Conservation (phyloP, 2,113 vertebrate species). For the Pygoscelis antarcticus region DNA sequence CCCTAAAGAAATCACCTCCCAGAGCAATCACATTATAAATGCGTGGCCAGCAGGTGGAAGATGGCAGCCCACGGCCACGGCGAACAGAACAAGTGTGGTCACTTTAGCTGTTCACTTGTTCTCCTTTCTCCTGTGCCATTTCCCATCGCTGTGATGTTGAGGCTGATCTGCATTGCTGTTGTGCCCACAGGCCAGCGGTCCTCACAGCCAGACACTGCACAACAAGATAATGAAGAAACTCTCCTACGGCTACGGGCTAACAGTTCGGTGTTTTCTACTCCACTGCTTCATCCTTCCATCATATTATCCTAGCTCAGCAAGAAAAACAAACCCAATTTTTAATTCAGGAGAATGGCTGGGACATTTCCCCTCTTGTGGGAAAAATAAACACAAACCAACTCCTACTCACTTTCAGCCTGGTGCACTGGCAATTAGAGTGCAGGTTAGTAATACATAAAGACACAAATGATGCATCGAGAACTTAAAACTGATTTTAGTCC, state of each 20-base stretch:
- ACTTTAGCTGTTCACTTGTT: not conserved
- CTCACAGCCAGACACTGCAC: not conserved
- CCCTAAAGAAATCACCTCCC: not conserved
- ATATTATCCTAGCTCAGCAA: not conserved
- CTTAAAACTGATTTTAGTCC: not conserved
- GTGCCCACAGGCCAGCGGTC: not conserved
- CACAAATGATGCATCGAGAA: not conserved
- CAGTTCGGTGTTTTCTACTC: not conserved
- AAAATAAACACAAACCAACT: not conserved
- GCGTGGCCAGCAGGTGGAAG: not conserved
- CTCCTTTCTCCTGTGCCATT: not conserved
- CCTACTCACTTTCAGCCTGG: not conserved
- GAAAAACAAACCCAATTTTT: not conserved
- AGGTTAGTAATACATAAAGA: not conserved
- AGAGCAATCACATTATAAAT: not conserved
- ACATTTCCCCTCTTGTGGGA: not conserved
- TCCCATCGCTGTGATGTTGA: not conserved
- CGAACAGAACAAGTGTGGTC: not conserved
- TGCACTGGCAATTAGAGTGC: not conserved
- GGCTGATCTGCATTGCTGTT: not conserved
- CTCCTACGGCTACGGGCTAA: not conserved
- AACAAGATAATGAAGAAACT: not conserved
- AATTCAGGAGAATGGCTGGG: not conserved
- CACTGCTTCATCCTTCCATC: not conserved
- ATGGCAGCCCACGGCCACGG: not conserved